Conservation (phyloP, 30 jellyfish, hydroid and myxozoan species). For the Haliclystus octoradiatus region DNA sequence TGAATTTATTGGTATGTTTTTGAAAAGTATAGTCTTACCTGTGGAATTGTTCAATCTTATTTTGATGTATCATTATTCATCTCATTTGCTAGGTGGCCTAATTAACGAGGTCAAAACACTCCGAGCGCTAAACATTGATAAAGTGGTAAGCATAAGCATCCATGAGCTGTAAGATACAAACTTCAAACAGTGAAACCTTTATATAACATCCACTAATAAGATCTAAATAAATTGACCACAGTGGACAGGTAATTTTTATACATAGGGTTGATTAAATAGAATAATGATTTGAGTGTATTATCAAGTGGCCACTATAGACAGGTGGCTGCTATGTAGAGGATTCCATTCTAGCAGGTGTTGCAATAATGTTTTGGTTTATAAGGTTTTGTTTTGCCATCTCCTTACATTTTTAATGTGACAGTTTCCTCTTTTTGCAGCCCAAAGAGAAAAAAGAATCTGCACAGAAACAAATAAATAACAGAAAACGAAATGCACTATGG, state of each 20-base stretch:
- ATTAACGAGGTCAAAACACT: constrained; percentile 41
- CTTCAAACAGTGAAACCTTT: too few species aligned
- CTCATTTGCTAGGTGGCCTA: constrained; percentile 45
- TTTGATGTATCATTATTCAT: too few species aligned
- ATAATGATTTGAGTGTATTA: neutral
- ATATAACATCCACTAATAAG: too few species aligned
- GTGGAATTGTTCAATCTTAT: too few species aligned
- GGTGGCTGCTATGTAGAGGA: neutral
- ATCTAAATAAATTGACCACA: too few species aligned
- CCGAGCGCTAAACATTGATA: constrained; percentile 22
- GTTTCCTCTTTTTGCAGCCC: constrained; percentile 13
- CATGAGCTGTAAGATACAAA: neutral
- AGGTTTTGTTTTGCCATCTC: constrained; percentile 8
- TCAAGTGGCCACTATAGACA: neutral
- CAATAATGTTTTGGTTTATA: too few species aligned
- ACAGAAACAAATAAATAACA: constrained; percentile 40
- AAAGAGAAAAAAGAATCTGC: constrained; percentile 68
- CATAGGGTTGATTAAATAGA: too few species aligned
- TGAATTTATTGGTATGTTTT: too few species aligned
- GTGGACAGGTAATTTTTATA: too few species aligned
- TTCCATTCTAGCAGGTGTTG: too few species aligned
- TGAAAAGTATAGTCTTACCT: too few species aligned
- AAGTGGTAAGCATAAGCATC: constrained; percentile 28
- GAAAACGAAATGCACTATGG: constrained; percentile 63
- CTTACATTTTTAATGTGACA: neutral